Percentiles rank a stretch among this genome's conserved stretches.
These are phyloP conservation scores for Hippocampus kuda DNA, from an alignment of 2,797 vertebrate genomes.

Conservation along the genomic window DNA sequence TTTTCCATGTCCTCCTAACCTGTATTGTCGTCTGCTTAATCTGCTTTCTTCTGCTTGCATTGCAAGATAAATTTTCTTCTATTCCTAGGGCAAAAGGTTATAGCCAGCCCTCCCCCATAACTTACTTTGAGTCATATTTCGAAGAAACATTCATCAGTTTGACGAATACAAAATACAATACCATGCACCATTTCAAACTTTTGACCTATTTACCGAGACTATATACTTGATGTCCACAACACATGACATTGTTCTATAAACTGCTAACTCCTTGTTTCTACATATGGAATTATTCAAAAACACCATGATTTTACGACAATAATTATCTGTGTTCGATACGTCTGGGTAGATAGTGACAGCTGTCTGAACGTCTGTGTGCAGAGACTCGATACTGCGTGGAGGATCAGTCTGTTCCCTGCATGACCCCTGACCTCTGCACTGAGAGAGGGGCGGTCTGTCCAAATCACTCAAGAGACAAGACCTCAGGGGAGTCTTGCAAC, in stretches of 20 bases:
- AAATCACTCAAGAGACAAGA: conserved; percentile 41
- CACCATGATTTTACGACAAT: neutral
- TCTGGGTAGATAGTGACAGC: conserved; percentile 20
- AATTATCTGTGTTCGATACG: neutral
- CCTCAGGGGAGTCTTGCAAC: conserved; percentile 43
- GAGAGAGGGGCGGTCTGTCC: conserved; percentile 48
- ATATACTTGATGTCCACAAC: conserved; percentile 11
- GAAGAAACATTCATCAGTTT: conserved; percentile 54
- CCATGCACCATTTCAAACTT: conserved; percentile 36
- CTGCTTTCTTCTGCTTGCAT: conserved; percentile 11
- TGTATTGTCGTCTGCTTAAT: conserved; percentile 14
- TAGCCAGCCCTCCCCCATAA: conserved; percentile 28
- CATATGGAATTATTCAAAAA: neutral
- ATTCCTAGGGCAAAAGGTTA: conserved; percentile 34
- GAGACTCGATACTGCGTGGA: conserved; percentile 33
- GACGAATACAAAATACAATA: conserved; percentile 50
- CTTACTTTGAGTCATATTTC: conserved; percentile 47
- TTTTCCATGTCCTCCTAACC: conserved; percentile 21
- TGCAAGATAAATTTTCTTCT: conserved; percentile 31
- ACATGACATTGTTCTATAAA: neutral
- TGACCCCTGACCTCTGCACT: conserved; percentile 48
- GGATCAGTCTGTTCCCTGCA: conserved; percentile 43
- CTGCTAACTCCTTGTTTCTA: neutral
- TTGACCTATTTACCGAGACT: conserved; percentile 23
- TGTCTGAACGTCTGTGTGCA: conserved; percentile 34